Evolutionary conservation across 2,113 vertebrate genomes (phyloP).

Genomic region (Nyctibius bracteatus): DNA sequence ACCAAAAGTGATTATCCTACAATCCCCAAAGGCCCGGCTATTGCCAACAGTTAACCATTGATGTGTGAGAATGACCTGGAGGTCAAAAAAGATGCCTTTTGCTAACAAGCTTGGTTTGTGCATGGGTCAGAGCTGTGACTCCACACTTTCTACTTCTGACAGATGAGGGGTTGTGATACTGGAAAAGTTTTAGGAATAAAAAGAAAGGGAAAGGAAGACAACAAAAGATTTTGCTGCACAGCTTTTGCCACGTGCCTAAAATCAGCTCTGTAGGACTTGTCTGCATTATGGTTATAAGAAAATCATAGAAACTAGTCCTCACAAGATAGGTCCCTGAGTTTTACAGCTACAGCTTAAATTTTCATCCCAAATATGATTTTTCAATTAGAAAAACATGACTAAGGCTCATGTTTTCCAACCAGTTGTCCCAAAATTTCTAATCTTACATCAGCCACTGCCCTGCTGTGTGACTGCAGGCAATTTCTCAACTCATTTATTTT

Average conservation of each 20-base stretch:
- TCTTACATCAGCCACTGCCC: constrained; percentile 61
- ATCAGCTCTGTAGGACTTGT: neutral
- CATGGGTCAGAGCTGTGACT: neutral
- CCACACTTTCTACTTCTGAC: neutral
- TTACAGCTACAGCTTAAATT: constrained; percentile 26
- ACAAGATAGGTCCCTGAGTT: neutral
- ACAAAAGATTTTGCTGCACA: neutral
- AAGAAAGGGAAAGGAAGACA: neutral
- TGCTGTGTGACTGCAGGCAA: constrained; percentile 57
- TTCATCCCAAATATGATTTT: constrained; percentile 51
- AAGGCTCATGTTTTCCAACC: constrained; percentile 60
- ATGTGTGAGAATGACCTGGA: neutral
- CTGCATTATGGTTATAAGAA: neutral
- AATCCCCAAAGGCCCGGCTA: neutral
- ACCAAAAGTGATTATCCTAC: neutral
- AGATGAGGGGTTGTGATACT: neutral
- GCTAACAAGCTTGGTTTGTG: neutral
- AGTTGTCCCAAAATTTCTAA: constrained; percentile 53
- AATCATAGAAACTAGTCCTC: neutral
- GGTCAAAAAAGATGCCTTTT: neutral
- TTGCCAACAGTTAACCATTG: constrained; percentile 12
- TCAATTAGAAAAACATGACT: constrained; percentile 61
- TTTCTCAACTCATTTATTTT: constrained; percentile 66
- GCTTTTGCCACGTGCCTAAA: neutral
- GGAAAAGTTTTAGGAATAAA: neutral